These are phyloP conservation scores for Morelia viridis DNA, from an alignment of 2,797 vertebrate genomes.

Conservation along the genomic window DNA sequence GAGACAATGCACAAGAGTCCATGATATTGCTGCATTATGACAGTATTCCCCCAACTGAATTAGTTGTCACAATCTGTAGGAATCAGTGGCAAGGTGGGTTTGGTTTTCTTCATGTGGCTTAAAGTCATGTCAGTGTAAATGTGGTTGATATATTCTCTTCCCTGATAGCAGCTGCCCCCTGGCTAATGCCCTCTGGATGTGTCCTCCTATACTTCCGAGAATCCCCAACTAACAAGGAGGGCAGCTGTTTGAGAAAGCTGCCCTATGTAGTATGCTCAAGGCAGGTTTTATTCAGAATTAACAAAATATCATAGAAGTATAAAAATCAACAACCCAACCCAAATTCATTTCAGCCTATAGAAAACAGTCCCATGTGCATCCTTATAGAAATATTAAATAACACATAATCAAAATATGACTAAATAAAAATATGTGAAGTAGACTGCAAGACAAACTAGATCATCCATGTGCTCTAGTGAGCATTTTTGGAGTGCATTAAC, in stretches of 20 bases:
- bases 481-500: background rate
- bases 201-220: background rate
- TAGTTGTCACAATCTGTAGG: background rate
- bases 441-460: background rate
- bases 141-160: background rate
- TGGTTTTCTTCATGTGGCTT: background rate
- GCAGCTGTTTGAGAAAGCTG: background rate
- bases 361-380: background rate
- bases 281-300: background rate
- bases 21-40: background rate
- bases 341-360: background rate
- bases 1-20: background rate
- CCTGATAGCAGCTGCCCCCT: background rate
- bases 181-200: background rate
- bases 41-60: background rate
- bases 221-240: background rate
- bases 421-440: background rate
- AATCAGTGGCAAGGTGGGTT: background rate
- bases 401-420: background rate
- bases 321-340: background rate
- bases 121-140: background rate
- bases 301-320: background rate
- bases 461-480: background rate
- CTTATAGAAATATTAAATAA: background rate
- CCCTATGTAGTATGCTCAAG: background rate